phyloP scores from a whole-genome alignment of 2,113 vertebrate species.

The Odontesthes bonariensis region DNA sequence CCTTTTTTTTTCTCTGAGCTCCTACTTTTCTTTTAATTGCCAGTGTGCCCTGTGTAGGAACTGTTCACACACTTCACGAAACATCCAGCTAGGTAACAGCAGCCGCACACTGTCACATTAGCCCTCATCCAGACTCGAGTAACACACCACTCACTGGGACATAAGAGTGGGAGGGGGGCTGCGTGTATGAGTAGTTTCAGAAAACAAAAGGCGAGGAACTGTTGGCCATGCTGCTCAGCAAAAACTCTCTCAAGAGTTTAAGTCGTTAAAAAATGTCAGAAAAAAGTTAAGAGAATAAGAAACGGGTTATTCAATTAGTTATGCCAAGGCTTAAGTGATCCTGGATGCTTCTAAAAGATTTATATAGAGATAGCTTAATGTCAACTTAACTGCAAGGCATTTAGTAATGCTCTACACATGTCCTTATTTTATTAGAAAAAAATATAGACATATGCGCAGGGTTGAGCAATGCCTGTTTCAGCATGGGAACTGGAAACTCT shows the following conservation, averaged over 20 bases:
- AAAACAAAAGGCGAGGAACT: conserved; percentile 67
- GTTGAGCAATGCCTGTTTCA: conserved; percentile 57
- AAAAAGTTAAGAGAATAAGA: conserved; percentile 39
- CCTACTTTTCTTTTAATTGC: conserved; percentile 81
- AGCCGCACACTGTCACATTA: conserved; percentile 71
- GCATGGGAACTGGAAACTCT: conserved; percentile 55
- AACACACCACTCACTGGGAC: conserved; percentile 54
- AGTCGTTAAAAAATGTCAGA: conserved; percentile 12
- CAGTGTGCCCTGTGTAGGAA: conserved; percentile 69
- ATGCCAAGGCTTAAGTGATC: conserved; percentile 25
- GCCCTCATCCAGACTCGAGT: conserved; percentile 54
- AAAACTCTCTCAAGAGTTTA: conserved; percentile 53
- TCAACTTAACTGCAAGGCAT: conserved; percentile 50
- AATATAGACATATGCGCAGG: conserved; percentile 67
- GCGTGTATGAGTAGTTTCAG: conserved; percentile 57
- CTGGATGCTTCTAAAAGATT: conserved; percentile 45
- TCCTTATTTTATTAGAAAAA: conserved; percentile 72
- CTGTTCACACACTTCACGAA: conserved; percentile 70
- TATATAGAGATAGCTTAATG: conserved; percentile 43
- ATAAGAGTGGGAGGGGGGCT: conserved; percentile 43
- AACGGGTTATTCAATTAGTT: conserved; percentile 34
- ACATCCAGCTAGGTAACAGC: conserved; percentile 71
- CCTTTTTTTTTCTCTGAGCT: conserved; percentile 56
- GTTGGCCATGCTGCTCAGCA: conserved; percentile 52
- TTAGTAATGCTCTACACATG: conserved; percentile 64